These are phyloP conservation scores for Gadus macrocephalus DNA, from an alignment of 2,113 vertebrate genomes.

Conservation along the genomic window DNA sequence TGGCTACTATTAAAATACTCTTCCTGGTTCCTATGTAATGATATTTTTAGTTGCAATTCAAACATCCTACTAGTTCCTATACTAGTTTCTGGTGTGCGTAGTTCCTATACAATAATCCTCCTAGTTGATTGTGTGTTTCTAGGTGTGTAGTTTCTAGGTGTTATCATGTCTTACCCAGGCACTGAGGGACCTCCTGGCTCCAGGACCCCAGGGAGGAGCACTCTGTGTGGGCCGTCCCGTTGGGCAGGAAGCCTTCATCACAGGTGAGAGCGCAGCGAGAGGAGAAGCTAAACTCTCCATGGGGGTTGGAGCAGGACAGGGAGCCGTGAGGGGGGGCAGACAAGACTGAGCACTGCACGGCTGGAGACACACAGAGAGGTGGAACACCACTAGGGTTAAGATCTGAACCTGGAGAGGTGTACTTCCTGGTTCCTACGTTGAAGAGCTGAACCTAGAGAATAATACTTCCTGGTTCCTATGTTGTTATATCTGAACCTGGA, in stretches of 20 bases:
- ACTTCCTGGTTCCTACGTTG: no score
- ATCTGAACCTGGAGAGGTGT: neutral
- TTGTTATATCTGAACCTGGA: no score
- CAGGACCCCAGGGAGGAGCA: neutral
- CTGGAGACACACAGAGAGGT: slow-evolving; percentile 28
- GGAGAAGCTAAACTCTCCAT: slow-evolving; percentile 48
- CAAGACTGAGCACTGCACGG: slow-evolving; percentile 37
- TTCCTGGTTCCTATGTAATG: no score
- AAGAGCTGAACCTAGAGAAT: no score
- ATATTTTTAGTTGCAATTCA: no score
- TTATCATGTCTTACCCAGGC: neutral
- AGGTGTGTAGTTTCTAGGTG: no score
- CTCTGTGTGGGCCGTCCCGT: neutral
- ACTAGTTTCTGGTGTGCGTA: no score
- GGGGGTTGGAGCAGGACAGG: slow-evolving; percentile 49
- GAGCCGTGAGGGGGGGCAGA: slow-evolving; percentile 41
- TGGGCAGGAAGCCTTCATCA: neutral
- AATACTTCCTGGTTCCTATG: no score
- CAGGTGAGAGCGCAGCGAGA: slow-evolving; percentile 40
- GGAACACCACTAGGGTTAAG: neutral
- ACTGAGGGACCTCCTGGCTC: neutral
- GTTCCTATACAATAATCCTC: no score
- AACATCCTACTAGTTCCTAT: no score
- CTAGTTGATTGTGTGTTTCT: no score
- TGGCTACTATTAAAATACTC: no score